Evolutionary conservation across 2,888 invertebrate genomes (phyloP).

Genomic region (Synanthedon vespiformis): DNA sequence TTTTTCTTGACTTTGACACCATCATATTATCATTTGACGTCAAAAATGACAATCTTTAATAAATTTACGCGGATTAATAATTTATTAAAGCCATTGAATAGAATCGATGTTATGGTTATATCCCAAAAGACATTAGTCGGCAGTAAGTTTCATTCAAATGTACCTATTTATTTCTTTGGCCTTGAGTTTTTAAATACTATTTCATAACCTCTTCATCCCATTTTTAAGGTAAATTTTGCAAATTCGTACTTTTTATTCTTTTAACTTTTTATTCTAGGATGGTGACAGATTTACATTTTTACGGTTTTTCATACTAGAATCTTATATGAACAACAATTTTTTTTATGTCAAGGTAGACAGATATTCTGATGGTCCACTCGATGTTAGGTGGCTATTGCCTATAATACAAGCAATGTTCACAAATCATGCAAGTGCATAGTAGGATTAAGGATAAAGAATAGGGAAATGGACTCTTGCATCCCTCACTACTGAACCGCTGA

Average conservation of each 20-base stretch:
- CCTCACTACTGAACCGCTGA: too few species aligned
- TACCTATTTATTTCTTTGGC: neutral
- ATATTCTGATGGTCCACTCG: too few species aligned
- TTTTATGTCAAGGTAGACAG: neutral
- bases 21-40: too few species aligned
- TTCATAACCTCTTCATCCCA: neutral
- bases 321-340: neutral
- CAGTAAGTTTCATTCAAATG: conserved; percentile 37
- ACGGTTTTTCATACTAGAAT: neutral
- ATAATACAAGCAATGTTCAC: too few species aligned
- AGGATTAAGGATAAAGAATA: too few species aligned
- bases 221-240: neutral
- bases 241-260: neutral
- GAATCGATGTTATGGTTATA: conserved; percentile 28
- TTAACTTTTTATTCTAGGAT: neutral
- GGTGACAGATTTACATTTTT: neutral
- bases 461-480: too few species aligned
- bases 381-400: too few species aligned
- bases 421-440: too few species aligned
- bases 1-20: conserved; percentile 41
- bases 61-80: conserved; percentile 46
- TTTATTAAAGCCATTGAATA: conserved; percentile 31
- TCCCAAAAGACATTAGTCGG: conserved; percentile 28
- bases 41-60: conserved; percentile 53
- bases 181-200: neutral